Evolutionary conservation across 2,888 invertebrate species (phyloP).

Genomic region (Craniophora ligustri): DNA sequence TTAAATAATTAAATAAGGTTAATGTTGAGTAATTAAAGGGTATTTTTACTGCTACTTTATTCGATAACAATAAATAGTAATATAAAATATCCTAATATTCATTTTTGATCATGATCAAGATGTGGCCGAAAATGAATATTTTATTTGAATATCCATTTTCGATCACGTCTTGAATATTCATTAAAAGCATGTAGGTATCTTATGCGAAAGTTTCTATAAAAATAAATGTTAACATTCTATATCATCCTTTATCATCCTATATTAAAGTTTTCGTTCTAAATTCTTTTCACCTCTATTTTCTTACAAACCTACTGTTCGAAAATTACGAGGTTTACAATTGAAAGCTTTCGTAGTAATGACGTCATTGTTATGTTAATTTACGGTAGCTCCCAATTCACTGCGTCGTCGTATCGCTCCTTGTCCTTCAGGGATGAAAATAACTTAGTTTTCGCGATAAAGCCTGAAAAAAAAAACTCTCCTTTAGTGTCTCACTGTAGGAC

Average conservation of each 20-base stretch:
- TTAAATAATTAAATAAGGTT: too few relatives aligned
- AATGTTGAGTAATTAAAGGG: too few relatives aligned
- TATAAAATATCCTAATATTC: too few relatives aligned
- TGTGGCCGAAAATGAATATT: too few relatives aligned
- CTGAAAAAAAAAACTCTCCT: conserved; percentile 73
- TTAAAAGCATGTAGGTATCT: too few relatives aligned
- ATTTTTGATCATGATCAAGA: too few relatives aligned
- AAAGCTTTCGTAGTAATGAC: conserved; percentile 37
- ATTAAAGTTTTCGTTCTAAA: background rate
- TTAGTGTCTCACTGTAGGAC: too few relatives aligned
- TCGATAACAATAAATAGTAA: too few relatives aligned
- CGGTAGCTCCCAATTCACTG: conserved; percentile 90
- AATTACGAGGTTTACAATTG: conserved; percentile 14
- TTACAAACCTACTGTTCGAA: conserved; percentile 7
- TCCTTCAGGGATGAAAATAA: conserved; percentile 83
- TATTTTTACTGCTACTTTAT: too few relatives aligned
- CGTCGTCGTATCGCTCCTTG: conserved; percentile 89
- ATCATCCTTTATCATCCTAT: background rate
- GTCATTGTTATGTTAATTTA: conserved; percentile 51
- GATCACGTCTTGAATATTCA: too few relatives aligned
- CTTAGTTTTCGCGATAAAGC: conserved; percentile 81
- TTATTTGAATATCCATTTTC: too few relatives aligned
- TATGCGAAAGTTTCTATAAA: background rate
- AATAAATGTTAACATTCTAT: background rate
- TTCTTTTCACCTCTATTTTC: background rate